Conservation (phyloP, 2,888 invertebrate species). For the Melitaea athalia region DNA sequence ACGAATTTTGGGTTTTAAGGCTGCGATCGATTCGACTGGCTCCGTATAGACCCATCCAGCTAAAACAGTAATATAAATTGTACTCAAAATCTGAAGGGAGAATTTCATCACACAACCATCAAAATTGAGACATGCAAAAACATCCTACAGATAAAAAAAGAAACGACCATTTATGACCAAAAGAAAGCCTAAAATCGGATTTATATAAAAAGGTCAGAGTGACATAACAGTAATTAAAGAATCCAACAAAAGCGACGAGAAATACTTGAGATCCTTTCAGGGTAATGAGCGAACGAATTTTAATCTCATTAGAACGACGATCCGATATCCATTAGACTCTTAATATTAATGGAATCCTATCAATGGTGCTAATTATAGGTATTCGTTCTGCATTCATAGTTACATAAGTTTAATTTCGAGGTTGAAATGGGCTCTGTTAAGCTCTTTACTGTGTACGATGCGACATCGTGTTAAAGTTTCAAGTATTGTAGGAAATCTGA, state of each 20-base stretch:
- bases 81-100: too few species aligned
- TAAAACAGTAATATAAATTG: too few species aligned
- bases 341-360: slow-evolving; percentile 31
- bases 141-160: background rate
- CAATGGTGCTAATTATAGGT: slow-evolving; percentile 17
- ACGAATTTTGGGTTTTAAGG: too few species aligned
- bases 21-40: too few species aligned
- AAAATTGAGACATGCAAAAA: too few species aligned
- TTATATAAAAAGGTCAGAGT: slow-evolving; percentile 1
- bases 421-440: background rate
- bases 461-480: background rate
- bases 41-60: too few species aligned
- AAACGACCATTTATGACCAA: too few species aligned
- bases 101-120: background rate
- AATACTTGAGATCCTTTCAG: slow-evolving; percentile 16
- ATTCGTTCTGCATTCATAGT: slow-evolving; percentile 12
- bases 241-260: slow-evolving; percentile 12
- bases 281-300: slow-evolving; percentile 33
- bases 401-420: slow-evolving; percentile 3
- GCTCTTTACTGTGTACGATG: background rate
- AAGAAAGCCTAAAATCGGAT: background rate
- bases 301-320: slow-evolving; percentile 33
- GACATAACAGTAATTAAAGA: slow-evolving; percentile 7
- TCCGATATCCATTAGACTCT: slow-evolving; percentile 35
- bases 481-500: too few species aligned